A percentile compares a stretch with the other conserved stretches of the same genome.
Evolutionary conservation across 2,888 invertebrate species (phyloP).

Genomic region (Byasa hedistus): DNA sequence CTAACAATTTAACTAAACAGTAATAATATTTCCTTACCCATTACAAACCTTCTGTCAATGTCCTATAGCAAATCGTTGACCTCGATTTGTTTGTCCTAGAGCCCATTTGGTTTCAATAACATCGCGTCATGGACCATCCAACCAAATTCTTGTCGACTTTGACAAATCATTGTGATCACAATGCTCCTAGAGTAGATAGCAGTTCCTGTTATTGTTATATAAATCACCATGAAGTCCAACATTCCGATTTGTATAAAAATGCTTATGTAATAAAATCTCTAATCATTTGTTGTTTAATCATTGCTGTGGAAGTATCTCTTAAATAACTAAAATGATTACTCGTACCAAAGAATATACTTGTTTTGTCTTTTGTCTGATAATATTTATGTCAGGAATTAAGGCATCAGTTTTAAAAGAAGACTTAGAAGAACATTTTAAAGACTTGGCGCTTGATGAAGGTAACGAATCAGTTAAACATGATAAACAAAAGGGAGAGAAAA

Average conservation of each 20-base stretch:
- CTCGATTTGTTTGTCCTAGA: conserved; percentile 55
- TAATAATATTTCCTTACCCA: neutral
- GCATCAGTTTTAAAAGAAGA: conserved; percentile 69
- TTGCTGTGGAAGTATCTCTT: conserved; percentile 47
- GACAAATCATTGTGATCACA: conserved; percentile 60
- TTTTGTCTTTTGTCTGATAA: conserved; percentile 49
- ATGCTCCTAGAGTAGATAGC: conserved; percentile 47
- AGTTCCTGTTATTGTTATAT: conserved; percentile 77
- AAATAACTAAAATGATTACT: conserved; percentile 55
- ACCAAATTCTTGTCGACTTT: conserved; percentile 42
- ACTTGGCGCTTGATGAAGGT: conserved; percentile 65
- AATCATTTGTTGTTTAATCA: conserved; percentile 54
- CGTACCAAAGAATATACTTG: conserved; percentile 48
- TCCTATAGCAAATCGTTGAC: conserved; percentile 52
- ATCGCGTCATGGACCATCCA: conserved; percentile 68
- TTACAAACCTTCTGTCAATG: conserved; percentile 39
- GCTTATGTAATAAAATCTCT: conserved; percentile 52
- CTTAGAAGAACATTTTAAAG: conserved; percentile 72
- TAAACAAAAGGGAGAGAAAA: conserved; percentile 70
- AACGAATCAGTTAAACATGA: conserved; percentile 66
- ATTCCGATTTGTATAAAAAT: conserved; percentile 72
- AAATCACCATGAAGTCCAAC: conserved; percentile 71
- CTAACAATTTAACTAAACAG: neutral
- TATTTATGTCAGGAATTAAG: conserved; percentile 50
- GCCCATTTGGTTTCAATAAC: conserved; percentile 50